phyloP scores from a whole-genome alignment of 2,888 invertebrate genomes.

The Rugalucina vietnamica region DNA sequence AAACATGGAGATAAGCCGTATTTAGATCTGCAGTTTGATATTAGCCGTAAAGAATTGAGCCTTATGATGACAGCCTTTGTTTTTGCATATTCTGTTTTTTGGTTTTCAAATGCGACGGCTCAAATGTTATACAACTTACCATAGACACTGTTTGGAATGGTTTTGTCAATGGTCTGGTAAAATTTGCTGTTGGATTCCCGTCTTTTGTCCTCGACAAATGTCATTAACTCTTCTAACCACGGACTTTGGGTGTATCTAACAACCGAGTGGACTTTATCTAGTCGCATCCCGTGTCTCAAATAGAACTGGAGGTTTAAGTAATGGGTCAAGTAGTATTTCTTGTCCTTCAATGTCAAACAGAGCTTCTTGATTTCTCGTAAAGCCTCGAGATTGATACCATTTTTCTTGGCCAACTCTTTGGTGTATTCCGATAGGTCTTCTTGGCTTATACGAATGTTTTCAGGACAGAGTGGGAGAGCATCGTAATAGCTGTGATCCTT shows the following conservation, averaged over 20 bases:
- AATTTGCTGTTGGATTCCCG: not conserved
- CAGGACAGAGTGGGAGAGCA: conserved; percentile 7
- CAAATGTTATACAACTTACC: not conserved
- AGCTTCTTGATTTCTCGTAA: not conserved
- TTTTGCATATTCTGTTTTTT: too few relatives aligned
- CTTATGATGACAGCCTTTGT: too few relatives aligned
- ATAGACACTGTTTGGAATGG: not conserved
- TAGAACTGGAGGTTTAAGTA: conserved; percentile 16
- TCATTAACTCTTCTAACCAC: not conserved
- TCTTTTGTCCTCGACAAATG: not conserved
- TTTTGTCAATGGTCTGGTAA: not conserved
- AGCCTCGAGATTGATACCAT: conserved; percentile 1
- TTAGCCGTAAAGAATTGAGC: too few relatives aligned
- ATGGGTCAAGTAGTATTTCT: conserved; percentile 2
- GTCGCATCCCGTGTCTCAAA: not conserved
- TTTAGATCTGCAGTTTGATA: too few relatives aligned
- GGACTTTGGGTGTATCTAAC: not conserved
- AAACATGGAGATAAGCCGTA: too few relatives aligned
- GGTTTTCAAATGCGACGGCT: too few relatives aligned
- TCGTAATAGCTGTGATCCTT: not conserved
- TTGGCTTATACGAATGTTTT: not conserved
- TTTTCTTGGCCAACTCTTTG: not conserved
- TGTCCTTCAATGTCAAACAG: not conserved
- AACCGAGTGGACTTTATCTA: not conserved
- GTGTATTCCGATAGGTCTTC: conserved; percentile 27